Percentiles rank a stretch among this genome's conserved stretches.
These are phyloP conservation scores for Globodera rostochiensis DNA, from an alignment of 1,140 invertebrate species.

Conservation along the genomic window DNA sequence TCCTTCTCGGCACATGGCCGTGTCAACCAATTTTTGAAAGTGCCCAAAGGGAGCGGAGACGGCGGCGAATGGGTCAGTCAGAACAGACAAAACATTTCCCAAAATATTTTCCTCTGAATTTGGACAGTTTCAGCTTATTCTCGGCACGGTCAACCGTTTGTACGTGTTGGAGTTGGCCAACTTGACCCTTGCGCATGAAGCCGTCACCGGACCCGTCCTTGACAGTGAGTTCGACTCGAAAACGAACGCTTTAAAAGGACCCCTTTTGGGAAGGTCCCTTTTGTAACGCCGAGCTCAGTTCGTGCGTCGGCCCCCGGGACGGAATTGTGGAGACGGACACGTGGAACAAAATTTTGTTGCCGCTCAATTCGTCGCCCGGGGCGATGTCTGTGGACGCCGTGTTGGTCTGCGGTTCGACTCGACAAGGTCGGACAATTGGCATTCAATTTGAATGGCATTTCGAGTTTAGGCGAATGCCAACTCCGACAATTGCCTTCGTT, in stretches of 20 bases:
- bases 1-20: slow-evolving; percentile 21
- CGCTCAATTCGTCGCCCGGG: slow-evolving; percentile 73
- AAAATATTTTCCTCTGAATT: background rate
- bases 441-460: background rate
- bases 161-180: slow-evolving; percentile 84
- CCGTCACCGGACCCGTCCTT: slow-evolving; percentile 78
- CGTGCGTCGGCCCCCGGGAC: slow-evolving; percentile 48
- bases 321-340: slow-evolving; percentile 75
- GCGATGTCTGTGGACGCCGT: slow-evolving; percentile 73
- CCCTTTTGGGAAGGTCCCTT: slow-evolving; percentile 47
- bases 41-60: slow-evolving; percentile 1
- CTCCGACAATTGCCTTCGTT: slow-evolving; percentile 24
- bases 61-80: slow-evolving; percentile 13
- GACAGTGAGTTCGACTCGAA: slow-evolving; percentile 25
- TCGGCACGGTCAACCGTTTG: slow-evolving; percentile 88
- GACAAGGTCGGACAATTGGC: slow-evolving; percentile 74
- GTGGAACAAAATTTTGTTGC: slow-evolving; percentile 90
- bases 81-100: background rate
- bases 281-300: slow-evolving; percentile 51
- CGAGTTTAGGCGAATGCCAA: slow-evolving; percentile 27
- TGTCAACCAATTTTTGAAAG: slow-evolving; percentile 21
- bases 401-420: slow-evolving; percentile 89
- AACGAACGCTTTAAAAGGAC: slow-evolving; percentile 1
- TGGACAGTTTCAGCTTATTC: slow-evolving; percentile 75
- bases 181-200: slow-evolving; percentile 77